Conservation (phyloP, 1,140 invertebrate genomes). For the Drosophila suzukii region DNA sequence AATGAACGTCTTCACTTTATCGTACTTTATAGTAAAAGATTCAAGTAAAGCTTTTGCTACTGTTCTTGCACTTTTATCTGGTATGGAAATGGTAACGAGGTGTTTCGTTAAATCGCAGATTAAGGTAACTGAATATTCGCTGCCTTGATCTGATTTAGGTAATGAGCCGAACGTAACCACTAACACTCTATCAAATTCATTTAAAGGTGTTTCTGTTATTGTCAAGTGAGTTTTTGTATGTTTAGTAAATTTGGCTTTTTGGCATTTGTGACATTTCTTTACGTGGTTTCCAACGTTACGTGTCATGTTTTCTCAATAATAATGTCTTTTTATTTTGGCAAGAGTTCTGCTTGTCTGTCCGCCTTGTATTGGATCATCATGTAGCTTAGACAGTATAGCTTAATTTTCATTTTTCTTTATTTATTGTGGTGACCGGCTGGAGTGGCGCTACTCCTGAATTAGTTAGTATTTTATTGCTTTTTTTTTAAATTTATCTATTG, state of each 20-base stretch:
- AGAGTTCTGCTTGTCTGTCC: neutral
- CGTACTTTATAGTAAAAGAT: no score
- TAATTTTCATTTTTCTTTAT: neutral
- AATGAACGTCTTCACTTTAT: no score
- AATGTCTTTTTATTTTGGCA: neutral
- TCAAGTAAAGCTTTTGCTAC: no score
- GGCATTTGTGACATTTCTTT: neutral
- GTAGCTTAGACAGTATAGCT: neutral
- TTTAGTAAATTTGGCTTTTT: neutral
- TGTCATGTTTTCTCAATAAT: neutral
- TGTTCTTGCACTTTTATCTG: no score
- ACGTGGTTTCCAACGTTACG: neutral
- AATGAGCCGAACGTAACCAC: neutral
- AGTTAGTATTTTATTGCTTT: constrained; percentile 2
- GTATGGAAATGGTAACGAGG: no score
- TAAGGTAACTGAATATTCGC: no score
- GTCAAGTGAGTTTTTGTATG: neutral
- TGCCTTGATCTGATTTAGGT: no score
- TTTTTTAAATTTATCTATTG: constrained; percentile 2
- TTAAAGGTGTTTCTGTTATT: neutral
- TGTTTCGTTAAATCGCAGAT: no score
- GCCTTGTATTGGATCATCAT: constrained; percentile 2
- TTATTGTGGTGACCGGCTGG: constrained; percentile 7
- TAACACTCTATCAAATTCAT: neutral
- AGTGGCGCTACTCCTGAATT: constrained; percentile 2